phyloP scores from a whole-genome alignment of 2,888 invertebrate species.

The Limnephilus auricula region DNA sequence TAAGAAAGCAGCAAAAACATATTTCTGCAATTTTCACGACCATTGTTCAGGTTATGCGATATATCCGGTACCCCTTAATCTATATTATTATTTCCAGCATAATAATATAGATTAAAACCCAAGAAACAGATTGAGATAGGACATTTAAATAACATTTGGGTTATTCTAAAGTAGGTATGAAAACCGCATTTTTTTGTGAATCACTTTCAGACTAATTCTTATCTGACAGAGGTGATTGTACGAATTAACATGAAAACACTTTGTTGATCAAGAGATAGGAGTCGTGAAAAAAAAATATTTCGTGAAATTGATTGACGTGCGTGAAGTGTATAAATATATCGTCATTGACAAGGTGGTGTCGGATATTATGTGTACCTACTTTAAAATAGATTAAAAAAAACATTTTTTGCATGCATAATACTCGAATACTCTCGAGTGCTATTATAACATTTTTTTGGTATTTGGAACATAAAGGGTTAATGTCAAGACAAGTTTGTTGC shows the following conservation, averaged over 20 bases:
- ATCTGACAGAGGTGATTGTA: background rate
- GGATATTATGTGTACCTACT: background rate
- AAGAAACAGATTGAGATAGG: background rate
- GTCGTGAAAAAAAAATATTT: background rate
- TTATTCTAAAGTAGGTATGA: background rate
- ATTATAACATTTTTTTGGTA: background rate
- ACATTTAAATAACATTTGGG: background rate
- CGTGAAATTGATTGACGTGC: background rate
- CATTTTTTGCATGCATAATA: background rate
- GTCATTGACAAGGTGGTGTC: background rate
- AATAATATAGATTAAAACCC: background rate
- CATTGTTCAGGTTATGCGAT: background rate
- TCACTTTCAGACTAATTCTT: background rate
- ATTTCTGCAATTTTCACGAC: background rate
- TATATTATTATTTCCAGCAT: background rate
- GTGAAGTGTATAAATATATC: background rate
- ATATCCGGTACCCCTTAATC: background rate
- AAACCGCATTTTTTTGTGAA: background rate
- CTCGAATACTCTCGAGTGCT: background rate
- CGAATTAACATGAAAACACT: background rate
- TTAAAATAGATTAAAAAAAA: background rate
- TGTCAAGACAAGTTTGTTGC: background rate
- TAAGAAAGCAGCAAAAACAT: constrained; percentile 4
- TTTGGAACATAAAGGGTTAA: background rate
- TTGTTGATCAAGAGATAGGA: background rate